Base-by-base conservation (phyloP, 2,888 invertebrate genomes). In the Orthosia gothica region DNA sequence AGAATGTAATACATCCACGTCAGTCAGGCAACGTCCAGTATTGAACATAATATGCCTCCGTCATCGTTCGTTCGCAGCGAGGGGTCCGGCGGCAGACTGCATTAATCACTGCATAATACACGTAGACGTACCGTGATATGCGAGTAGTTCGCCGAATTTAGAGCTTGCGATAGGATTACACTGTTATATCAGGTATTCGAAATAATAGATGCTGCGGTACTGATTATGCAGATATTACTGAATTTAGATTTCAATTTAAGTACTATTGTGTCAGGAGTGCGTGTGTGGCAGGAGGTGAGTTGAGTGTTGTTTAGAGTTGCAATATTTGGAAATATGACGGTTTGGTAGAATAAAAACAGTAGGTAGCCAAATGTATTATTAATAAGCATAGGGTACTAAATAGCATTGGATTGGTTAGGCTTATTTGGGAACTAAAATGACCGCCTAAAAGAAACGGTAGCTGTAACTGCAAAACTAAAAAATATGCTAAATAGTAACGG, bases 1-100 rank as follows among this genome's bases (percentile, higher is more conserved):
- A 84, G 65, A 84, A 84, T 75, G 50, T 84, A 74, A 84, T 81
- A 75, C 68, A 71, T 71, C 62, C 65, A 47, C 64, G 32, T 74
- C 70, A 74, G 26, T 74, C 70, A 68, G 65, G 13, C 65, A 82
- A 64, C 73, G 70, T 83, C 80, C 85, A 74, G 45, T 74, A 74
- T 66, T 58, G 68, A 81, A 84, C 65, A 71, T 84, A 70, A 84
- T 74, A 81, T 68, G 52, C 63, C 63, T 66, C 79, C 54, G 65
- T 58, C 64, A 58, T 62, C 52, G 67, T 64, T 78, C 66, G 65
- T 58, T 59, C 65, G 26, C 71, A 62, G 68, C 62, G 13, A 73
- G 76, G 85, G 77, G 23, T 70, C 32, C 65, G n/a, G 5, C 45
- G 52, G 61, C 65, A 73, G 70, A 66, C 79, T 85, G 83, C 79